phyloP scores from a whole-genome alignment of 2,113 vertebrate species.

The Cavia porcellus region DNA sequence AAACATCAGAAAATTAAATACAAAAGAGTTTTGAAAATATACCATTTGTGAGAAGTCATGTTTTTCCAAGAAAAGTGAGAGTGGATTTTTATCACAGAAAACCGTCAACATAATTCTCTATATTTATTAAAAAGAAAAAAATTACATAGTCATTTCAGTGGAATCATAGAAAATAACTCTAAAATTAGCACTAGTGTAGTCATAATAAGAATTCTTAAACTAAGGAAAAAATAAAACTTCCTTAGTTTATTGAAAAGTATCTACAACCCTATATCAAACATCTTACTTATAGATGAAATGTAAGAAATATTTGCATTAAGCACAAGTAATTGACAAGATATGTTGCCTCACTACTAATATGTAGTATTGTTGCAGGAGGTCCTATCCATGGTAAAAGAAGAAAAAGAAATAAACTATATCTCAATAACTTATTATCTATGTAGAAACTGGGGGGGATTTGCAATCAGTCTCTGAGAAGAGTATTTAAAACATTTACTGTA shows the following conservation, averaged over 20 bases:
- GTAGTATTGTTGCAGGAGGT: background rate
- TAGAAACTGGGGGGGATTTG: background rate
- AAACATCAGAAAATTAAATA: slow-evolving; percentile 10
- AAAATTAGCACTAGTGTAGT: background rate
- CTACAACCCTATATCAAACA: background rate
- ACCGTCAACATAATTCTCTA: background rate
- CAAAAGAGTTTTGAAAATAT: background rate
- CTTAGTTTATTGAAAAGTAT: background rate
- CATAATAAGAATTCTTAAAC: background rate
- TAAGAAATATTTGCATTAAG: background rate
- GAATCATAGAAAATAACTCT: background rate
- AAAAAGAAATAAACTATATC: slow-evolving; percentile 39
- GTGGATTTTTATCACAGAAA: background rate
- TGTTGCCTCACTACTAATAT: background rate
- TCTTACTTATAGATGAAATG: slow-evolving; percentile 13
- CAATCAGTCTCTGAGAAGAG: background rate
- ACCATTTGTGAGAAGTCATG: background rate
- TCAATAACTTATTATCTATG: background rate
- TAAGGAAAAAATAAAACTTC: background rate
- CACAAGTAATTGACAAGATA: background rate
- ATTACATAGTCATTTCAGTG: background rate
- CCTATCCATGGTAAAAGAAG: background rate
- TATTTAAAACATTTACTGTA: background rate
- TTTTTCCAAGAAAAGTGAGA: background rate
- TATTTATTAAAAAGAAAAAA: slow-evolving; percentile 1